Base-by-base conservation (phyloP, 2,888 invertebrate species). In the Tromatobia lineatoria region DNA sequence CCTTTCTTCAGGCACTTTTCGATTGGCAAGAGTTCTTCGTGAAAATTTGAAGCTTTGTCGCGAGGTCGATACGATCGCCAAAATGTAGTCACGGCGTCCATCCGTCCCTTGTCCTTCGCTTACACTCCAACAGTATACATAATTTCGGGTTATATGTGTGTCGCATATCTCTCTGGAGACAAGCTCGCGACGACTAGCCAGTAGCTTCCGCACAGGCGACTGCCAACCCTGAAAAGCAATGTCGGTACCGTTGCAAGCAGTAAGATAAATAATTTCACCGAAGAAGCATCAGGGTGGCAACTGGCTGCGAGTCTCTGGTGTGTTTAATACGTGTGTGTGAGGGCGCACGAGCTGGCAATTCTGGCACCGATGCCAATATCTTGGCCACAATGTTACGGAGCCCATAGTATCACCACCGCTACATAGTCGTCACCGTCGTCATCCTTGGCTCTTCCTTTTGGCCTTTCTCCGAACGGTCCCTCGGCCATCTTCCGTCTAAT, bases 321-420 rank as follows among this genome's bases (percentile, higher is more conserved):
- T 64, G 57, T 71, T 25, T 59, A 29, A 61, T 61, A 64, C 74
- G 70, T 69, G 61, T 34, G 61, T 42, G 64, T 38, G 38, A 34
- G n/a, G 2, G 59, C 25, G 25, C 15, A 59, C 78, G 75, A 77
- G 70, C 77, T 81, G 45, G 61, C 45, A 84, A 86, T 88, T 87
- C 89, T 91, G 90, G 90, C 90, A 87, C 54, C 73, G 78, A 71
- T 89, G 90, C 91, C 90, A 90, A 89, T 86, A 80, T 66, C 85
- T 81, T 80, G 79, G 80, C 86, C 78, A 77, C 85, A 85, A 79
- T 66, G 81, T 83, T 83, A 83, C 83, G 76, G 23, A 80, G 73
- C 80, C 77, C 70, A 73, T 74, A 47, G 73, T 61, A 47, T 74
- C 73, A 74, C 73, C 73, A 61, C 76, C 50, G 76, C 45, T 75